Conservation (phyloP, 2,113 vertebrate species). For the Anolis sagrei region DNA sequence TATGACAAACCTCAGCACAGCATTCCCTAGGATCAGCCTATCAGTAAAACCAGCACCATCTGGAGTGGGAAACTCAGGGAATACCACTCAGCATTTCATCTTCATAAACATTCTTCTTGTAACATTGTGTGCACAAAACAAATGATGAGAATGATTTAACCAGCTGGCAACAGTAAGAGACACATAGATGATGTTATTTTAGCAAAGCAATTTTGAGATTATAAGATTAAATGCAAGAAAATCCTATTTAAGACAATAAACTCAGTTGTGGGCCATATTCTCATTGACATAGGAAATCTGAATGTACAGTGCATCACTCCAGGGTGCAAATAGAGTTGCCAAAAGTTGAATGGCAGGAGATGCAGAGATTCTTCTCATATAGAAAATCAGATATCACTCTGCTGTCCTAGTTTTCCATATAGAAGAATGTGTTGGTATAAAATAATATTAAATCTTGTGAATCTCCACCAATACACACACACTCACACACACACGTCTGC, state of each 20-base stretch:
- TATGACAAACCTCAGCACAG: not conserved
- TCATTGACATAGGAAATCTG: not conserved
- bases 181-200: not conserved
- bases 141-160: not conserved
- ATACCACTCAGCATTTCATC: not conserved
- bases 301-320: not conserved
- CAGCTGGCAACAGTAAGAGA: not conserved
- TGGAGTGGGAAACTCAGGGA: not conserved
- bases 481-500: no score
- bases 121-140: not conserved
- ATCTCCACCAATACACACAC: not conserved
- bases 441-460: not conserved
- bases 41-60: not conserved
- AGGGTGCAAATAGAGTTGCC: not conserved
- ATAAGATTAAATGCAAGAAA: not conserved
- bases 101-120: not conserved
- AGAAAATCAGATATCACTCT: not conserved
- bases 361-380: not conserved
- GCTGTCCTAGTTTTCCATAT: not conserved
- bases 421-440: not conserved
- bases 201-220: not conserved
- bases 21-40: not conserved
- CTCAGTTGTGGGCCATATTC: not conserved
- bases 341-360: not conserved
- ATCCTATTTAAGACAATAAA: not conserved